These are phyloP conservation scores for Hyposmocoma kahamanoa DNA, from an alignment of 1,140 invertebrate species.

Conservation along the genomic window DNA sequence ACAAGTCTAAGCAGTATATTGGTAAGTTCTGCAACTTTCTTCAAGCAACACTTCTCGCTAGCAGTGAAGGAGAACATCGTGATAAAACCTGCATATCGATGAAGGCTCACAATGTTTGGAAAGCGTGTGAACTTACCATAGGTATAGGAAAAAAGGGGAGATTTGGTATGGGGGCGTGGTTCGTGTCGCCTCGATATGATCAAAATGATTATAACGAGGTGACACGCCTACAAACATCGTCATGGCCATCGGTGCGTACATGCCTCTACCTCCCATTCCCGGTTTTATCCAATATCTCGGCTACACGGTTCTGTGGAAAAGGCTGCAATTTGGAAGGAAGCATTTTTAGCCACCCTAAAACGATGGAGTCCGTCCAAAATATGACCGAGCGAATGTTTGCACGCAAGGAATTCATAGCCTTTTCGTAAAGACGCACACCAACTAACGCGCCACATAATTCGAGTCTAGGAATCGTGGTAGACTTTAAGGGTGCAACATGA, in stretches of 20 bases:
- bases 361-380: background rate
- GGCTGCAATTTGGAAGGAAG: background rate
- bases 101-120: no score
- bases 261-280: background rate
- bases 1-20: slow-evolving; percentile 75
- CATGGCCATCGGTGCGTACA: background rate
- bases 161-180: no score
- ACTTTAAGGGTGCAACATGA: background rate
- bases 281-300: background rate
- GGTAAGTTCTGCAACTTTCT: slow-evolving; percentile 39
- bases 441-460: background rate
- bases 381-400: background rate
- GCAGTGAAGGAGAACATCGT: no score
- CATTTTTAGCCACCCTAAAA: background rate
- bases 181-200: no score
- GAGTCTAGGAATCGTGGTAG: background rate
- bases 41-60: background rate
- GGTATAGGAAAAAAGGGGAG: no score
- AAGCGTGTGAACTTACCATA: no score
- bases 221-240: no score
- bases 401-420: background rate
- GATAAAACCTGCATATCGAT: no score
- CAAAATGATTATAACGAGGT: no score
- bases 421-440: background rate
- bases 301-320: background rate